Evolutionary conservation across 2,797 vertebrate species (phyloP).

Genomic region (Gorsachius magnificus): DNA sequence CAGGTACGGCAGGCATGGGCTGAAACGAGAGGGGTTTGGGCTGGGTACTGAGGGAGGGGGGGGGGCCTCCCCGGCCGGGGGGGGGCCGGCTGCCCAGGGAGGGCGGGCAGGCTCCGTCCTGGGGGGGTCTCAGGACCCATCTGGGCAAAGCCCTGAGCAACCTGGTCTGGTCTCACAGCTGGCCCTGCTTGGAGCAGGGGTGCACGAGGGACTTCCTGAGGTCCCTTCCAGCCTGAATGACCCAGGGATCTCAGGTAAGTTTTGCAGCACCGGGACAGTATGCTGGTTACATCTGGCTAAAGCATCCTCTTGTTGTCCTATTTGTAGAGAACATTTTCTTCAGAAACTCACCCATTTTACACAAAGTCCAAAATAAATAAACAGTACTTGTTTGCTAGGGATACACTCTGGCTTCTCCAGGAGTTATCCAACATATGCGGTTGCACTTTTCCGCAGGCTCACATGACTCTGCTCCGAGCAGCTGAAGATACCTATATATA

Average conservation of each 20-base stretch:
- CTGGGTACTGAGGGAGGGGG: background rate
- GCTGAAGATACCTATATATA: background rate
- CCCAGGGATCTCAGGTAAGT: background rate
- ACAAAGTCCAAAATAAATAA: background rate
- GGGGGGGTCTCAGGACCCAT: rapidly evolving
- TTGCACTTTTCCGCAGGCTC: background rate
- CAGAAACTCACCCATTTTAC: background rate
- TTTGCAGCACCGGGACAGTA: background rate
- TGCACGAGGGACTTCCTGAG: background rate
- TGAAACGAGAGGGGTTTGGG: background rate
- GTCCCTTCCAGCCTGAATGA: background rate
- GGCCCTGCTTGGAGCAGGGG: background rate
- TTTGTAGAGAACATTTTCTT: background rate
- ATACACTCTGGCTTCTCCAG: background rate
- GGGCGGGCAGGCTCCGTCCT: background rate
- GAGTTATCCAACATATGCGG: background rate
- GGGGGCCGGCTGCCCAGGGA: background rate
- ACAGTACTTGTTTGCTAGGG: background rate
- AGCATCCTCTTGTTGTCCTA: background rate
- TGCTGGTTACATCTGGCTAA: background rate
- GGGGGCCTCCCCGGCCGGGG: background rate
- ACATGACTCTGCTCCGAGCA: background rate
- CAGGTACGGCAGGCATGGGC: background rate
- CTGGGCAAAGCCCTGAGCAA: background rate
- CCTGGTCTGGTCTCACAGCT: background rate